phyloP scores from a whole-genome alignment of 1,140 invertebrate species.

The Meloidogyne hapla region DNA sequence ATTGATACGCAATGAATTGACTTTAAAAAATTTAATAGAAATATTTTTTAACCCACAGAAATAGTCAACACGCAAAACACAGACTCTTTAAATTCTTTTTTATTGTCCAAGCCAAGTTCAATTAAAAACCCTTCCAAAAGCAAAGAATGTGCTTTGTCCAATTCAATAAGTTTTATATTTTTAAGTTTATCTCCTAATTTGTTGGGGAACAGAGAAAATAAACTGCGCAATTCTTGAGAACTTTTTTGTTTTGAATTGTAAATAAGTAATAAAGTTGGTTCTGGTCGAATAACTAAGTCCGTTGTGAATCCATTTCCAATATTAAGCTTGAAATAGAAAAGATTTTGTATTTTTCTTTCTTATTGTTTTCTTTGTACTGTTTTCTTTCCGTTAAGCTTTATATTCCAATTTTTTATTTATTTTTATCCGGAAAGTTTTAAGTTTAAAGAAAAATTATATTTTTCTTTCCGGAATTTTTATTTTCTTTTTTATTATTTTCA shows the following conservation, averaged over 20 bases:
- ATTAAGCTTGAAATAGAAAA: constrained; percentile 25
- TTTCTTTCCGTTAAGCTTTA: neutral
- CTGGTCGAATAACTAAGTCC: constrained; percentile 27
- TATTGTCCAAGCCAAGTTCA: neutral
- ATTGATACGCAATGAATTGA: neutral
- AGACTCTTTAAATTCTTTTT: neutral
- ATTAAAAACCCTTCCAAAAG: neutral
- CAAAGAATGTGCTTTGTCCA: constrained; percentile 1
- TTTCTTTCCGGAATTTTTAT: neutral
- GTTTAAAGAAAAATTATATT: too few relatives aligned
- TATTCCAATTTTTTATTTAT: neutral
- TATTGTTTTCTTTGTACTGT: too few relatives aligned
- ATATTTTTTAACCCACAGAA: neutral
- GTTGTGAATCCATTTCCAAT: constrained; percentile 38
- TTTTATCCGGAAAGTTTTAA: neutral
- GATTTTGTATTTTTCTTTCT: too few relatives aligned
- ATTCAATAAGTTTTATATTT: constrained; percentile 1
- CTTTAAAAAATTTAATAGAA: neutral
- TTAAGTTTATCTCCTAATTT: neutral
- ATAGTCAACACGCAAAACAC: constrained; percentile 1
- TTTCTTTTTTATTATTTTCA: neutral
- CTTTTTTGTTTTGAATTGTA: neutral
- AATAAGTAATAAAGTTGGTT: constrained; percentile 20
- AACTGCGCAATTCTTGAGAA: neutral
- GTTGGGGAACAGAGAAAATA: neutral